A percentile compares a stretch with the other conserved stretches of the same genome.
Evolutionary conservation across 2,113 vertebrate species (phyloP).

Genomic region (Dasypus novemcinctus): DNA sequence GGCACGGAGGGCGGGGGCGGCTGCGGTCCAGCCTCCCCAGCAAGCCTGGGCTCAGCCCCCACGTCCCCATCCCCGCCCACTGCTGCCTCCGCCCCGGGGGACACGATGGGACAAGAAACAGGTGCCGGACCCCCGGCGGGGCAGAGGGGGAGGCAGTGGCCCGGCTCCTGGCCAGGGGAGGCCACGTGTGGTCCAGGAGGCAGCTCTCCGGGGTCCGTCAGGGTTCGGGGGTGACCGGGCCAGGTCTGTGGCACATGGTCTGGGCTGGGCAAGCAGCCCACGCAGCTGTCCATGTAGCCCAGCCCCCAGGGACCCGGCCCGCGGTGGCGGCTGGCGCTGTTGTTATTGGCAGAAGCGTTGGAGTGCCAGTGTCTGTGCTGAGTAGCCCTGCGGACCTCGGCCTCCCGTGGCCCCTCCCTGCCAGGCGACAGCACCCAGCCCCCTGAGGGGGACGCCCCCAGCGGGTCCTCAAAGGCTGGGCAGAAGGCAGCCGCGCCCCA

Average conservation of each 20-base stretch:
- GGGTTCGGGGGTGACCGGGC: constrained; percentile 14
- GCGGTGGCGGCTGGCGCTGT: constrained; percentile 76
- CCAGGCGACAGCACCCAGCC: constrained; percentile 52
- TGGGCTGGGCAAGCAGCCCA: constrained; percentile 66
- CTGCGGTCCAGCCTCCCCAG: neutral
- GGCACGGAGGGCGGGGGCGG: constrained; percentile 14
- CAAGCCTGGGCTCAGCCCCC: constrained; percentile 33
- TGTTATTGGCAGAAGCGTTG: constrained; percentile 92
- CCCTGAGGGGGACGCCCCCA: constrained; percentile 82
- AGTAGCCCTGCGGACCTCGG: neutral
- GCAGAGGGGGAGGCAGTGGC: neutral
- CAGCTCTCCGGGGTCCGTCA: constrained; percentile 40
- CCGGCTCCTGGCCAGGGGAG: neutral
- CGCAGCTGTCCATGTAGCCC: constrained; percentile 47
- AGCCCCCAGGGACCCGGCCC: neutral
- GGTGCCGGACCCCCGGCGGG: neutral
- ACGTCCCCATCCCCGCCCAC: neutral
- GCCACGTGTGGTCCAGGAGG: neutral
- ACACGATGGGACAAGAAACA: neutral
- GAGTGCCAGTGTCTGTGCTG: constrained; percentile 87
- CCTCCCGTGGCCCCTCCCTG: constrained; percentile 49
- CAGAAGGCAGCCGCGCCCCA: constrained; percentile 85
- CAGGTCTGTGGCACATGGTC: neutral
- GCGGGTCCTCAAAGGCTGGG: constrained; percentile 83
- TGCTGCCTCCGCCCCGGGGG: neutral